Percentiles rank a stretch among this genome's conserved stretches.
Conservation (phyloP, 2,113 vertebrate genomes). For the Salvelinus namaycush region DNA sequence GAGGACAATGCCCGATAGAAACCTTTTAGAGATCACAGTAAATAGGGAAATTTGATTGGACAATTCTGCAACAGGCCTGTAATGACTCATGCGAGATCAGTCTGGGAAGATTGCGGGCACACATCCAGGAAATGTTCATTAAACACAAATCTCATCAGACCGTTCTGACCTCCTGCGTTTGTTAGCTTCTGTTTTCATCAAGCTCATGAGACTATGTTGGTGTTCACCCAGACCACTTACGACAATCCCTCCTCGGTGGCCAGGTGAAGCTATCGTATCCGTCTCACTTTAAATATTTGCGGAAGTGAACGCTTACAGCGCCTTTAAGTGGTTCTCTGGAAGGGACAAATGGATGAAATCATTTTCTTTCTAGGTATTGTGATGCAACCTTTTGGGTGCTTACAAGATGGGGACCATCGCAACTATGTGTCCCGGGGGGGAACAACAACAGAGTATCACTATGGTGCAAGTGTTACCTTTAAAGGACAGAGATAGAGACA, state of each 20-base stretch:
- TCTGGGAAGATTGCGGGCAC: too few relatives aligned
- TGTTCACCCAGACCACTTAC: slow-evolving; percentile 28
- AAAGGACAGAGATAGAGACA: slow-evolving; percentile 50
- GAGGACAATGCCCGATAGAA: too few relatives aligned
- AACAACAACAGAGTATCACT: slow-evolving; percentile 34
- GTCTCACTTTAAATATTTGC: slow-evolving; percentile 8
- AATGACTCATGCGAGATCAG: too few relatives aligned
- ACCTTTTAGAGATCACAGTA: too few relatives aligned
- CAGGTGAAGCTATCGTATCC: slow-evolving; percentile 5
- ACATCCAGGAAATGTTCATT: too few relatives aligned
- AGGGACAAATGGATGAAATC: slow-evolving; percentile 10
- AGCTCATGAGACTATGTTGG: background rate
- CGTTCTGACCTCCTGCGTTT: too few relatives aligned
- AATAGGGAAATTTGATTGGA: too few relatives aligned
- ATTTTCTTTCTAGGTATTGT: slow-evolving; percentile 41
- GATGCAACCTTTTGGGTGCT: slow-evolving; percentile 18
- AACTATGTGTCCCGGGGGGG: slow-evolving; percentile 26
- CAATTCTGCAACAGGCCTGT: too few relatives aligned
- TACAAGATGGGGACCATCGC: slow-evolving; percentile 28
- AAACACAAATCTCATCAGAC: too few relatives aligned
- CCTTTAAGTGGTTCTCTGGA: background rate
- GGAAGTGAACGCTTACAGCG: slow-evolving; percentile 17
- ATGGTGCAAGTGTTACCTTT: slow-evolving; percentile 49
- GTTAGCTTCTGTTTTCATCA: slow-evolving; percentile 22
- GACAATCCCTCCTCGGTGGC: slow-evolving; percentile 19